Conservation (phyloP, 2,888 invertebrate species). For the Cephonodes hylas region DNA sequence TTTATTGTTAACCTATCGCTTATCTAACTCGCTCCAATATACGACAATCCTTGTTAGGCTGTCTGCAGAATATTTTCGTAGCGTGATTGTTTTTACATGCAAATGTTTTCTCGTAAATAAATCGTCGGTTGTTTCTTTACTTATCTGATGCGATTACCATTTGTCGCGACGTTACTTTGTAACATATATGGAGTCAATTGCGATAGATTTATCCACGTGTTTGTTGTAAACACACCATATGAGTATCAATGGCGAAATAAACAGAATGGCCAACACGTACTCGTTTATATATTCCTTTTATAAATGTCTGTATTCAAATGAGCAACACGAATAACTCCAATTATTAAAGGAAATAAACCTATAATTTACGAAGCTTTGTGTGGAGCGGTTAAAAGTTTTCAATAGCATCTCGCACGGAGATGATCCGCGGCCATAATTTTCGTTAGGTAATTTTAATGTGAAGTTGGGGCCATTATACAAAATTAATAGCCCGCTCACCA, state of each 20-base stretch:
- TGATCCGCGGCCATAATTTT: constrained; percentile 58
- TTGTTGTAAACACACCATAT: constrained; percentile 26
- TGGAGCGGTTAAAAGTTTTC: constrained; percentile 52
- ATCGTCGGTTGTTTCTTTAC: constrained; percentile 53
- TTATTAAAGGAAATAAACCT: constrained; percentile 35
- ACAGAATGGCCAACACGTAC: constrained; percentile 2
- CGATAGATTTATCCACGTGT: constrained; percentile 27
- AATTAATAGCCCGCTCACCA: constrained; percentile 73
- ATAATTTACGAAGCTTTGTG: constrained; percentile 50
- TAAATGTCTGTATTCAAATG: constrained; percentile 20
- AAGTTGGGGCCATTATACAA: constrained; percentile 68
- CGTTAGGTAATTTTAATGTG: constrained; percentile 65
- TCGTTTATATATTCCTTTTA: constrained; percentile 11
- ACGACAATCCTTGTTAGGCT: constrained; percentile 66
- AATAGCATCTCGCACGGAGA: constrained; percentile 53
- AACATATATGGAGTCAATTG: constrained; percentile 33
- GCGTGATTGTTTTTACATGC: constrained; percentile 69
- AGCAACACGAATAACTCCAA: constrained; percentile 28
- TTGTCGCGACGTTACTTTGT: constrained; percentile 46
- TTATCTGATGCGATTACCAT: constrained; percentile 61
- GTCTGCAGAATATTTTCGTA: constrained; percentile 61
- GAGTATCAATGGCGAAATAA: constrained; percentile 9
- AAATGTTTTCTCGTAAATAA: constrained; percentile 64
- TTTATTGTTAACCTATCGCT: constrained; percentile 68
- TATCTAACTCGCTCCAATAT: constrained; percentile 58